Percentiles rank a stretch among this genome's conserved stretches.
These are phyloP conservation scores for Cylindroiulus punctatus DNA, from an alignment of 2,888 invertebrate species.

Conservation along the genomic window DNA sequence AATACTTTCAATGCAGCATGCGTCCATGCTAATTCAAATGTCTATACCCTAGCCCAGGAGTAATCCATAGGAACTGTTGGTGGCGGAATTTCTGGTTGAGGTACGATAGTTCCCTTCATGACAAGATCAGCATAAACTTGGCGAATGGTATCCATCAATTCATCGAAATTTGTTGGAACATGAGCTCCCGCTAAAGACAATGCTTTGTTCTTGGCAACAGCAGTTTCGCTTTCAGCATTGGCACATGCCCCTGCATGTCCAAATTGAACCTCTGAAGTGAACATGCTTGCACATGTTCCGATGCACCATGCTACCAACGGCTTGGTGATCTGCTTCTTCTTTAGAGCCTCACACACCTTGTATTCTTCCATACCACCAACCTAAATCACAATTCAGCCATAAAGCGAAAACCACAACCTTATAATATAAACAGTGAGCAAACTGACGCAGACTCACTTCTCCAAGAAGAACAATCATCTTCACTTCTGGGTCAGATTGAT, in stretches of 20 bases:
- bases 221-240: constrained; percentile 92
- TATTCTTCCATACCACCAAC: constrained; percentile 99
- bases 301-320: constrained; percentile 99
- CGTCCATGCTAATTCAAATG: constrained; percentile 41
- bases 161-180: constrained; percentile 94
- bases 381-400: constrained; percentile 60
- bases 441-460: constrained; percentile 73
- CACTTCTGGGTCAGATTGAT: constrained; percentile 74
- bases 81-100: constrained; percentile 91
- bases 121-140: constrained; percentile 75
- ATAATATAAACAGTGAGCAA: constrained; percentile 30
- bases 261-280: constrained; percentile 84
- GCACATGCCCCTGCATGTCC: constrained; percentile 99
- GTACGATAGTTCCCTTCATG: constrained; percentile 81
- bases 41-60: constrained; percentile 85
- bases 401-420: neutral
- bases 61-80: constrained; percentile 99
- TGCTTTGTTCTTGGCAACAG: constrained; percentile 88
- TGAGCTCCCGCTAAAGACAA: constrained; percentile 83
- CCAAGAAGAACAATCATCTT: constrained; percentile 96
- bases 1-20: neutral
- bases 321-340: constrained; percentile 83
- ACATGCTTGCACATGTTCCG: constrained; percentile 76
- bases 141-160: constrained; percentile 79
- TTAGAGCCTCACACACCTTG: constrained; percentile 89